Base-by-base conservation (phyloP, 2,113 vertebrate species). In the Artemisiospiza belli region DNA sequence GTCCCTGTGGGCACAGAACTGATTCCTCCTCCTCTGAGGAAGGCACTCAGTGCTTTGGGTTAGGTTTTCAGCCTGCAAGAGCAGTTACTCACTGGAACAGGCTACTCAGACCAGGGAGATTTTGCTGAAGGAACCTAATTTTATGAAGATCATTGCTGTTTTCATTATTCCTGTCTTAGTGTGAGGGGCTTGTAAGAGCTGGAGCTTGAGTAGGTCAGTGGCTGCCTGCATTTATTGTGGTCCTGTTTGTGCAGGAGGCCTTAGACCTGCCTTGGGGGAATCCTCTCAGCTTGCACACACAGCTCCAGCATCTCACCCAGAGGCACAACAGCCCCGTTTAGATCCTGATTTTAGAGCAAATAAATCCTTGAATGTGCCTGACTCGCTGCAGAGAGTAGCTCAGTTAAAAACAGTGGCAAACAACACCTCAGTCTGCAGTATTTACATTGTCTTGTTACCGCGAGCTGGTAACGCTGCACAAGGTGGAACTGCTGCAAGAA, bases 401-500 rank as follows among this genome's bases (percentile, higher is more conserved):
- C 47, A 17, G 58, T 5, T 41, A 83, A 8, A 51, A 78, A 11
- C 33, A 44, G 57, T 4, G 28, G 64, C 15, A 19, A 37, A 17
- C 77, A 57, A 0, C 16, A 9, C 2, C 1, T 3, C 5, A 35
- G 10, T n/a, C 5, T 76, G 58, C 54, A 8, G 5, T 46, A 3
- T 80, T 81, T 52, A 6, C 14, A 1, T 11, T 55, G 1, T 7
- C 1, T 24, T 12, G 69, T 68, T 19, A 6, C 41, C 28, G 1
- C 0, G 6, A 33, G 37, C 28, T 15, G 2, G 10, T 13, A 0
- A 0, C 9, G n/a, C 10, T 44, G 68, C 1, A 3, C 31, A 7
- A 1, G 51, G 57, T 3, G 1, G 15, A 63, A 3, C 16, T 17
- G 52, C 27, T 52, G 33, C 9, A 1, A 13, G 10, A 5, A 3